phyloP scores from a whole-genome alignment of 92 coral and sea anemone genomes.

The Muricea muricata region DNA sequence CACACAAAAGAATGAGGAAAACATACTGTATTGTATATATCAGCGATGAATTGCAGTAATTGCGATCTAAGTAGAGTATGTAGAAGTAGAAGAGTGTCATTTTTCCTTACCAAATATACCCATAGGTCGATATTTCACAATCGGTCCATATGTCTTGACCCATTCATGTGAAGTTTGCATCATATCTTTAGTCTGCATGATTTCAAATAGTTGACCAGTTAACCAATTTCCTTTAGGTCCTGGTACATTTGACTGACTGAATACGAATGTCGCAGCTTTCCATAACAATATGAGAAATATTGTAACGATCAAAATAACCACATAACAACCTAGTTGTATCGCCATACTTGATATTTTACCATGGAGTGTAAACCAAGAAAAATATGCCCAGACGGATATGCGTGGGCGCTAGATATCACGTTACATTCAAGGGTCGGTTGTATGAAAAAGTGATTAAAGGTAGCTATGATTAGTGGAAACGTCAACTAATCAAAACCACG shows the following conservation, averaged over 20 bases:
- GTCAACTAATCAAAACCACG: too few species aligned
- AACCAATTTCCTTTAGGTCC: constrained; percentile 17
- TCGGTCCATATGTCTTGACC: constrained; percentile 62
- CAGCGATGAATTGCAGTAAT: too few species aligned
- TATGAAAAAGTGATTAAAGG: too few species aligned
- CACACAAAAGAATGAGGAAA: too few species aligned
- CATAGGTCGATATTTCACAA: constrained; percentile 45
- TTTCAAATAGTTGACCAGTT: constrained; percentile 34
- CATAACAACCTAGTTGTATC: background rate
- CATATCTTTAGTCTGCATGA: constrained; percentile 49
- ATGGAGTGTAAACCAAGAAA: too few species aligned
- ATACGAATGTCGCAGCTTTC: background rate
- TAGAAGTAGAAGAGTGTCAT: too few species aligned
- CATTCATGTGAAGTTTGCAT: constrained; percentile 46
- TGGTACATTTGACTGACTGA: background rate
- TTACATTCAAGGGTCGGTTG: too few species aligned
- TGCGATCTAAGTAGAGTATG: too few species aligned
- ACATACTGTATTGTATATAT: too few species aligned
- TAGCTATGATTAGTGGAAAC: too few species aligned
- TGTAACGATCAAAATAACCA: background rate
- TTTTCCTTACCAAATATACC: constrained; percentile 30
- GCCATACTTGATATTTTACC: background rate
- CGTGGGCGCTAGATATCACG: too few species aligned
- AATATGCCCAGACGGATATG: too few species aligned
- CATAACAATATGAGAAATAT: background rate